Evolutionary conservation across 2,113 vertebrate species (phyloP).

Genomic region (Gorilla gorilla): DNA sequence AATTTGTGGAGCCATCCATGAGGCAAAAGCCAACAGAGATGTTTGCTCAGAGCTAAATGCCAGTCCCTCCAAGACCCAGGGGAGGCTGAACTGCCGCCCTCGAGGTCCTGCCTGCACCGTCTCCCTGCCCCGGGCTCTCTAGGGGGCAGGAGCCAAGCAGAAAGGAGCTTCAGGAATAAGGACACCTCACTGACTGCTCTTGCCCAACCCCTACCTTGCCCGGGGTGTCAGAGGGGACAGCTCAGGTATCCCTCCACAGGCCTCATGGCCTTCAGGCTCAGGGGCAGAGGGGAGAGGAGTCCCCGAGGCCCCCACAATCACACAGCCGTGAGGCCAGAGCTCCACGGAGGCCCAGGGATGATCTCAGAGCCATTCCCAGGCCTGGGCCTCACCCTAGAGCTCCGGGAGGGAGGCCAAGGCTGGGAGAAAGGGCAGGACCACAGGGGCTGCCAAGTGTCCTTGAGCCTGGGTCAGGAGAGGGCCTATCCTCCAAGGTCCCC

Average conservation of each 20-base stretch:
- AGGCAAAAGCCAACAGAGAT: constrained; percentile 52
- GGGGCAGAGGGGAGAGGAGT: not conserved
- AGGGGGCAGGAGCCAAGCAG: accelerated
- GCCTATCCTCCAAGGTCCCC: not conserved
- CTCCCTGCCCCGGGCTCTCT: not conserved
- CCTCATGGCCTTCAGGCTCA: not conserved
- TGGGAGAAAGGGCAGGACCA: not conserved
- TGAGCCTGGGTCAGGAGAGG: not conserved
- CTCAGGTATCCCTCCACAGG: not conserved
- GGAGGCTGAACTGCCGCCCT: not conserved
- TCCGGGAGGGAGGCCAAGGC: not conserved
- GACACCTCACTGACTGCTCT: not conserved
- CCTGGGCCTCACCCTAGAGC: not conserved
- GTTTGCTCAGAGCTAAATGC: constrained; percentile 16
- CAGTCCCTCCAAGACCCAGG: not conserved
- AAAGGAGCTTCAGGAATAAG: not conserved
- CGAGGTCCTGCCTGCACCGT: not conserved
- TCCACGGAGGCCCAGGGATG: not conserved
- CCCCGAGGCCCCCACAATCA: not conserved
- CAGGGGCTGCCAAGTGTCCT: not conserved
- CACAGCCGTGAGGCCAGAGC: not conserved
- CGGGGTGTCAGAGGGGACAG: not conserved
- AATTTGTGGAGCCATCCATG: not conserved
- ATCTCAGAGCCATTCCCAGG: not conserved
- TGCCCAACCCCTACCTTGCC: not conserved